These are phyloP conservation scores for Notolabrus celidotus DNA, from an alignment of 2,797 vertebrate species.

Conservation along the genomic window DNA sequence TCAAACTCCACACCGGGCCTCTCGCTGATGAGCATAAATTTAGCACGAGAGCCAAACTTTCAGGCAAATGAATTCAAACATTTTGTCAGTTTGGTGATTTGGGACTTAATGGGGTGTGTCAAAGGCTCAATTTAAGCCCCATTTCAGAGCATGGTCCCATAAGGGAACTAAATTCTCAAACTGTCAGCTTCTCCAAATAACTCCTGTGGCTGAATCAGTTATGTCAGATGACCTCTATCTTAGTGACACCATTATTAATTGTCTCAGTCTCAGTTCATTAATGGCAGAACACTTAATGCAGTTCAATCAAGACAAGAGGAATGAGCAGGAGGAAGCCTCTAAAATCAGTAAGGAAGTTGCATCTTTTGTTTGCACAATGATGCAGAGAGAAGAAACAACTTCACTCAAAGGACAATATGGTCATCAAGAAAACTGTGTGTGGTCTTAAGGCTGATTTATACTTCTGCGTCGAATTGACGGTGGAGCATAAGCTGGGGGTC, in stretches of 20 bases:
- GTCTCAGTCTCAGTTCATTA: conserved; percentile 4
- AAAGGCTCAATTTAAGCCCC: neutral
- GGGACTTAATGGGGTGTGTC: neutral
- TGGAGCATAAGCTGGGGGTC: too few species aligned
- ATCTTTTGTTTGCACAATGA: too few species aligned
- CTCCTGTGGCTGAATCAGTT: conserved; percentile 8
- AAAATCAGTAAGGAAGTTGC: too few species aligned
- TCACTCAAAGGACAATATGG: too few species aligned
- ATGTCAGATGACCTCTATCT: neutral
- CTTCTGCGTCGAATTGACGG: too few species aligned
- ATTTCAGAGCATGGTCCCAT: neutral
- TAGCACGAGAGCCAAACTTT: neutral
- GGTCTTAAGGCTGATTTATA: too few species aligned
- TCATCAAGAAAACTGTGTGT: too few species aligned
- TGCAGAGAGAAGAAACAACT: too few species aligned
- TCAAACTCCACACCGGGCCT: neutral
- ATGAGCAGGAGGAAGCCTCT: neutral
- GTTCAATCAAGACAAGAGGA: neutral
- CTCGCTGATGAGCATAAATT: neutral
- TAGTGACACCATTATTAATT: neutral
- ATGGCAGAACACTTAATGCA: neutral
- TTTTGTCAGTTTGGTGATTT: conserved; percentile 1
- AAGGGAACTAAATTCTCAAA: conserved; percentile 1
- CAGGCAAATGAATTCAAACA: neutral
- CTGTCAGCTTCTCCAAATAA: conserved; percentile 3